Evolutionary conservation across 2,888 invertebrate species (phyloP).

Genomic region (Trichopria drosophilae): DNA sequence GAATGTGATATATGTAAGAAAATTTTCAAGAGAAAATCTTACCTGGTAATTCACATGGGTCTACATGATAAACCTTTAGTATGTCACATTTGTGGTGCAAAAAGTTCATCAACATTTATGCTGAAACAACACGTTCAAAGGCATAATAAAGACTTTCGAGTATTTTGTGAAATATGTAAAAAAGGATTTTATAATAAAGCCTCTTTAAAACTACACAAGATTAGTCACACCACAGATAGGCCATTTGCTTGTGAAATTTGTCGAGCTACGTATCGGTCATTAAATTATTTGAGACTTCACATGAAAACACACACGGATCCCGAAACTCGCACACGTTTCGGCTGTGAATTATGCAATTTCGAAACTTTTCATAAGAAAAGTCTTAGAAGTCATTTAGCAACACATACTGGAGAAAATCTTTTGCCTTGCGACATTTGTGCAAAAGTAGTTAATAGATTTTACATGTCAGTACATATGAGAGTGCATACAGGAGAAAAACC

Average conservation of each 20-base stretch:
- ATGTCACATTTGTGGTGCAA: conserved; percentile 60
- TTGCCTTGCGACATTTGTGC: conserved; percentile 50
- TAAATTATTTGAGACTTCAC: conserved; percentile 60
- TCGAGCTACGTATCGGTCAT: conserved; percentile 57
- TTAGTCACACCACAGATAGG: conserved; percentile 46
- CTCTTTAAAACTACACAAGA: conserved; percentile 55
- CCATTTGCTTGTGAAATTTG: conserved; percentile 56
- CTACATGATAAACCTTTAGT: conserved; percentile 23
- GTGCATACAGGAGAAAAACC: conserved; percentile 51
- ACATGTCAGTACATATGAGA: conserved; percentile 48
- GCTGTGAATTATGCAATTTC: conserved; percentile 55
- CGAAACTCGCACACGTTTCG: background rate
- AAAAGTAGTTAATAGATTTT: conserved; percentile 49
- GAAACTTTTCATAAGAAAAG: conserved; percentile 34
- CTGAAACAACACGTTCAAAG: conserved; percentile 63
- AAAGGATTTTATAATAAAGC: conserved; percentile 58
- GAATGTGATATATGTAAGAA: conserved; percentile 63
- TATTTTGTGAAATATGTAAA: conserved; percentile 55
- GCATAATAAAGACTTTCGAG: conserved; percentile 60
- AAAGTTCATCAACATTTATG: conserved; percentile 65
- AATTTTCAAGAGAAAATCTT: conserved; percentile 60
- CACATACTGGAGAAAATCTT: conserved; percentile 34
- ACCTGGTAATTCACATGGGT: conserved; percentile 53
- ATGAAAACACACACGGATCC: conserved; percentile 55
- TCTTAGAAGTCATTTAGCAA: conserved; percentile 47